A percentile compares a stretch with the other conserved stretches of the same genome.
Evolutionary conservation across 1,140 invertebrate species (phyloP).

Genomic region (Ridgeia piscesae): DNA sequence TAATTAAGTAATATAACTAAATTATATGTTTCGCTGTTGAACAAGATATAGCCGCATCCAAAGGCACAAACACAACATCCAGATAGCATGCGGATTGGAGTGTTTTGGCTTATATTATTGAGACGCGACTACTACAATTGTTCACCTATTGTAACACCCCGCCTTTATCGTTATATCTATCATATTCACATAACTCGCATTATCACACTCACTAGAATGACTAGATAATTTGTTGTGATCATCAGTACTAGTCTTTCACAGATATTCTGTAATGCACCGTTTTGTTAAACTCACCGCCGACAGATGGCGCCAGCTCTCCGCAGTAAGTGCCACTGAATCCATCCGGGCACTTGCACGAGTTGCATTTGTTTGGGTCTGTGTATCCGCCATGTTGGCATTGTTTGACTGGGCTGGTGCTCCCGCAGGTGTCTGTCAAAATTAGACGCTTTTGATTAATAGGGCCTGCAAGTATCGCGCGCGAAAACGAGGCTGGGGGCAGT

Average conservation of each 20-base stretch:
- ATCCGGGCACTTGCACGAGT: slow-evolving; percentile 46
- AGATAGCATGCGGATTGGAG: no score
- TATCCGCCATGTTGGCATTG: slow-evolving; percentile 44
- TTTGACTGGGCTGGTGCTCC: slow-evolving; percentile 17
- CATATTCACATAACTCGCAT: neutral
- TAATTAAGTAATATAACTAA: neutral
- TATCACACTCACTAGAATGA: neutral
- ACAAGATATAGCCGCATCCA: neutral
- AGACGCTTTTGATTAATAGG: no score
- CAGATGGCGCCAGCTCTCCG: slow-evolving; percentile 37
- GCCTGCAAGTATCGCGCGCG: no score
- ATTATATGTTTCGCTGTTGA: neutral
- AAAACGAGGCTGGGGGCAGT: no score
- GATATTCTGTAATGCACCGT: neutral
- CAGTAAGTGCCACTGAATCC: slow-evolving; percentile 44
- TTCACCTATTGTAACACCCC: no score
- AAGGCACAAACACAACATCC: no score
- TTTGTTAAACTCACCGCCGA: slow-evolving; percentile 21
- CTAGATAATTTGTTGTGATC: neutral
- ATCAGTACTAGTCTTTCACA: neutral
- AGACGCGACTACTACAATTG: no score
- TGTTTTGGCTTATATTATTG: no score
- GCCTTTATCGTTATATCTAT: neutral
- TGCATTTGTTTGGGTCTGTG: slow-evolving; percentile 48
- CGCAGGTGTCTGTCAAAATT: slow-evolving; percentile 41